Base-by-base conservation (phyloP, 2,797 vertebrate species). In the Semaprochilodus insignis region DNA sequence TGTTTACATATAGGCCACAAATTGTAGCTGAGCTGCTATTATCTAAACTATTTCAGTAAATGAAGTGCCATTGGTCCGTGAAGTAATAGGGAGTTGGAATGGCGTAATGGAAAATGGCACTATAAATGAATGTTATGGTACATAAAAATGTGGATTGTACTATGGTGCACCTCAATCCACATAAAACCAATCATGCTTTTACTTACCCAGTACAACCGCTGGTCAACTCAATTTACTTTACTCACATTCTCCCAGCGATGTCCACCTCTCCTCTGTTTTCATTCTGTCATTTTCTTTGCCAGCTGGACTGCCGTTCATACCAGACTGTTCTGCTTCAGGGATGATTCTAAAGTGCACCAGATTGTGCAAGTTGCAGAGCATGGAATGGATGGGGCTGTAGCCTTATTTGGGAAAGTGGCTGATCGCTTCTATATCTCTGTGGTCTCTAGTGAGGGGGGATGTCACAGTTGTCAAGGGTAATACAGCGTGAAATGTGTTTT, bases 401-500 rank as follows among this genome's bases (percentile, higher is more conserved):
- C 67, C 44, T 83, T 83, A 60, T 83, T 77, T 80, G 77, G 81
- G 25, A 72, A 77, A 80, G 19, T 36, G 31, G 75, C 51, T 52
- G 75, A 66, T 67, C 81, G 82, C 81, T 85, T 62, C 73, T 78
- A 66, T 52, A 83, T 71, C 59, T 86, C 77, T 6, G 69, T 66
- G 86, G 77, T 82, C 83, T 83, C 59, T 72, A 59, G 87, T 91
- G 90, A 90, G 51, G 27, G 27, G 10, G 80, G 13, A 63, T 62
- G 48, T 63, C 77, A 51, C 23, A 48, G 69, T 82, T 75, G 70
- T 60, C 48, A 59, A 77, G 88, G 87, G 80, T 94, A 92, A 94
- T 91, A 87, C 86, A 84, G 92, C 83, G 90, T 92, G 93, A 94
- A 91, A 88, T 89, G 90, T 94, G 90, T 90, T 92, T 93, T 91